A percentile compares a stretch with the other conserved stretches of the same genome.
phyloP scores from a whole-genome alignment of 92 coral and sea anemone species.

The Phenganax stokvisi region DNA sequence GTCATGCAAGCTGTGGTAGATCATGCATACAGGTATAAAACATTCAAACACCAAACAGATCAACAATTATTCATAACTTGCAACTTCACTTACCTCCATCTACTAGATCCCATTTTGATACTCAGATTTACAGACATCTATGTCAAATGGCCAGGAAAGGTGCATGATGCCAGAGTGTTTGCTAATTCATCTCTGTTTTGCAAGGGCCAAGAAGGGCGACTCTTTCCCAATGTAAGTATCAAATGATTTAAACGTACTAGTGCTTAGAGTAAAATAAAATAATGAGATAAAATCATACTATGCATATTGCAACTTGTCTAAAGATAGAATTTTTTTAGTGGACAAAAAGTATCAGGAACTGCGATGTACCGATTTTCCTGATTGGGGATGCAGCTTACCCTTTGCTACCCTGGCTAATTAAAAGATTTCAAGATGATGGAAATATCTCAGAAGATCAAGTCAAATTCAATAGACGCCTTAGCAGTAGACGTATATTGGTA shows the following conservation, averaged over 20 bases:
- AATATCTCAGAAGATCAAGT: not conserved
- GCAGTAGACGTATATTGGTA: not conserved
- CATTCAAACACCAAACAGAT: too few species aligned
- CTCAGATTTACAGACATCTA: conserved; percentile 35
- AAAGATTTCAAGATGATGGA: conserved; percentile 28
- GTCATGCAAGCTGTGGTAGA: too few species aligned
- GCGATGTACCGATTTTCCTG: not conserved
- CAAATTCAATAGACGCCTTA: too few species aligned
- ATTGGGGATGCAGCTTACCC: conserved; percentile 26
- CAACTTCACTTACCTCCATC: too few species aligned
- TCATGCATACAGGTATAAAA: too few species aligned
- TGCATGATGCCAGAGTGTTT: conserved; percentile 43
- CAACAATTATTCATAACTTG: too few species aligned
- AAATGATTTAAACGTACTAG: too few species aligned
- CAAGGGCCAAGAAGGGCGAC: conserved; percentile 28
- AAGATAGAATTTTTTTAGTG: not conserved
- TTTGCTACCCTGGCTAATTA: conserved; percentile 24
- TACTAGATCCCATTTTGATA: too few species aligned
- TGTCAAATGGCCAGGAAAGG: conserved; percentile 37
- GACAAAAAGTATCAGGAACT: not conserved
- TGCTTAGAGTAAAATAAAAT: too few species aligned
- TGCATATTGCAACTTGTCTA: too few species aligned
- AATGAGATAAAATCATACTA: too few species aligned
- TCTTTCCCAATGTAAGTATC: too few species aligned
- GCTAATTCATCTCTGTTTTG: conserved; percentile 26